Evolutionary conservation across 2,888 invertebrate genomes (phyloP).

Genomic region (Diadromus collaris): DNA sequence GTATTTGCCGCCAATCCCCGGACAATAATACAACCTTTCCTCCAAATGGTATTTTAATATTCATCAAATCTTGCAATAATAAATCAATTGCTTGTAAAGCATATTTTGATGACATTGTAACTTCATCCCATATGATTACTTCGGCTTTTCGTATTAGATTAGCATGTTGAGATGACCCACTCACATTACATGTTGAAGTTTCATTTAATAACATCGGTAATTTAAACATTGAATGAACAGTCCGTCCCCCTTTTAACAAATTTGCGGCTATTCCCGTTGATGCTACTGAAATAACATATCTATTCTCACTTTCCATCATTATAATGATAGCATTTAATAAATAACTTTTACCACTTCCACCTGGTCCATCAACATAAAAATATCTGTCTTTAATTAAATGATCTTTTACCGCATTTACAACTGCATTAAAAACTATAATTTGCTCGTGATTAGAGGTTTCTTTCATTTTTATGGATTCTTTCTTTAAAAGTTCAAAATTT

Average conservation of each 20-base stretch:
- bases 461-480: slow-evolving; percentile 9
- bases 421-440: not conserved
- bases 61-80: slow-evolving; percentile 19
- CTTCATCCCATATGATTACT: slow-evolving; percentile 57
- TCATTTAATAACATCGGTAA: slow-evolving; percentile 25
- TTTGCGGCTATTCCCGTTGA: slow-evolving; percentile 24
- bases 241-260: slow-evolving; percentile 1
- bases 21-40: too few relatives aligned
- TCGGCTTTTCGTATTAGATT: slow-evolving; percentile 28
- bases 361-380: slow-evolving; percentile 15
- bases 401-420: slow-evolving; percentile 31
- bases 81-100: too few relatives aligned
- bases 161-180: slow-evolving; percentile 23
- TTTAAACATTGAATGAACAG: slow-evolving; percentile 33
- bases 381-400: not conserved
- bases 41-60: slow-evolving; percentile 23
- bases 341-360: slow-evolving; percentile 47
- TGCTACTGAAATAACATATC: not conserved
- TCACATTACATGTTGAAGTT: slow-evolving; percentile 44
- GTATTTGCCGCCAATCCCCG: slow-evolving; percentile 35
- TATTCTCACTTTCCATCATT: not conserved
- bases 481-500: slow-evolving; percentile 3
- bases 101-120: too few relatives aligned
- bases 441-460: slow-evolving; percentile 21
- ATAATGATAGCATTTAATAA: slow-evolving; percentile 21